Base-by-base conservation (phyloP, 2,888 invertebrate genomes). In the Bruchidius siliquastri region DNA sequence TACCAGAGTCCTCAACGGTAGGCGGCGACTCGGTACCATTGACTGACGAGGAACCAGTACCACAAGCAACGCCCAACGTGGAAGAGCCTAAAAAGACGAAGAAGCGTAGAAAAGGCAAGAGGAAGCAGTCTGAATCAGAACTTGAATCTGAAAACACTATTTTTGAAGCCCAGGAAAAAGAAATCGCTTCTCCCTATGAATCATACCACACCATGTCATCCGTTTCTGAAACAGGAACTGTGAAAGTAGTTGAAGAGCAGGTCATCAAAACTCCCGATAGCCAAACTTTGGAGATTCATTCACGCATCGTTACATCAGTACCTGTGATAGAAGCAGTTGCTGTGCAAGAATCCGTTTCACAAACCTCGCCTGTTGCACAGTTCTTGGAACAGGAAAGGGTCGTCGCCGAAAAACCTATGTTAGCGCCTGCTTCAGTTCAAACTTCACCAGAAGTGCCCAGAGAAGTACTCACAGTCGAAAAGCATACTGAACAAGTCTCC, bases 231-330 rank as follows among this genome's bases (percentile, higher is more conserved):
- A 88, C 89, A 2, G 88, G 87, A 21, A 89, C 90, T 6, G 91
- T 92, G 0, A 92, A 92, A 87, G 88, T 93, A 32, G 84, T 93
- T 18, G 92, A 93, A 86, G 92, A 93, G 87, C 88, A 88, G 73
- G 79, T 92, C 10, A 85, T 90, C 68, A 88, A 88, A 21, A 88
- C 90, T 73, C 89, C 90, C 21, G 88, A 88, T 78, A 89, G 90
- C 80, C 88, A 88, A 77, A 87, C 90, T 0, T 86, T 88, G n/a
- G 89, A 90, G 71, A 86, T 91, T 0, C 77, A 83, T 75, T 79
- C 80, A 70, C 80, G 84, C 82, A 80, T 83, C 72, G 86, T 90
- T 20, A 88, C 87, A 74, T 89, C 91, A 72, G 87, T 92, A 21
- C 88, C 89, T n/a, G 88, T 91, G 6, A 81, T 91, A 6, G 91